phyloP scores from a whole-genome alignment of 2,888 invertebrate species.

The Orgyia antiqua region DNA sequence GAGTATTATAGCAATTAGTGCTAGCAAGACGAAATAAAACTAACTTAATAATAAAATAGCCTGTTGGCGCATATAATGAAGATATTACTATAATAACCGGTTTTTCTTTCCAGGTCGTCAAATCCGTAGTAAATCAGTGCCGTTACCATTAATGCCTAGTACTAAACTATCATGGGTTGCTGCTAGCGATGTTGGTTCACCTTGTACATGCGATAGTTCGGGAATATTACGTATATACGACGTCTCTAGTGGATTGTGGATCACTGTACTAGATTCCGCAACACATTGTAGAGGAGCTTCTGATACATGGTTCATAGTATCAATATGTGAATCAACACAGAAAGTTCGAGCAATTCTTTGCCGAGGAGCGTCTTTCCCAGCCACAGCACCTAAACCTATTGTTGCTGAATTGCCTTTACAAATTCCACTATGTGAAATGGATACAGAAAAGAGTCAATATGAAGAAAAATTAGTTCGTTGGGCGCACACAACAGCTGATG shows the following conservation, averaged over 20 bases:
- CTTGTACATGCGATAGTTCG: constrained; percentile 85
- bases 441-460: constrained; percentile 87
- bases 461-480: constrained; percentile 86
- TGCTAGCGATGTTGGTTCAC: constrained; percentile 87
- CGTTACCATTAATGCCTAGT: constrained; percentile 82
- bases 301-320: constrained; percentile 67
- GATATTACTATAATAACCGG: too few relatives aligned
- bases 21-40: too few relatives aligned
- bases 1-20: too few relatives aligned
- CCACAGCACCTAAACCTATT: constrained; percentile 91
- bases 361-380: constrained; percentile 92
- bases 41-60: too few relatives aligned
- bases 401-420: constrained; percentile 78
- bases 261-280: constrained; percentile 87
- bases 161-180: constrained; percentile 85
- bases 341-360: constrained; percentile 90
- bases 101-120: constrained; percentile 56
- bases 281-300: constrained; percentile 73
- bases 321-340: constrained; percentile 86
- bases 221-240: constrained; percentile 87
- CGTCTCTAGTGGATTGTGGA: constrained; percentile 85
- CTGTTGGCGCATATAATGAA: too few relatives aligned
- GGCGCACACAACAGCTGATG: constrained; percentile 79
- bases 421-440: constrained; percentile 87
- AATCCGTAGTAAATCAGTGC: constrained; percentile 67